Evolutionary conservation across 64 coral and sea anemone species (phyloP).

Genomic region (Stichodactyla helianthus): DNA sequence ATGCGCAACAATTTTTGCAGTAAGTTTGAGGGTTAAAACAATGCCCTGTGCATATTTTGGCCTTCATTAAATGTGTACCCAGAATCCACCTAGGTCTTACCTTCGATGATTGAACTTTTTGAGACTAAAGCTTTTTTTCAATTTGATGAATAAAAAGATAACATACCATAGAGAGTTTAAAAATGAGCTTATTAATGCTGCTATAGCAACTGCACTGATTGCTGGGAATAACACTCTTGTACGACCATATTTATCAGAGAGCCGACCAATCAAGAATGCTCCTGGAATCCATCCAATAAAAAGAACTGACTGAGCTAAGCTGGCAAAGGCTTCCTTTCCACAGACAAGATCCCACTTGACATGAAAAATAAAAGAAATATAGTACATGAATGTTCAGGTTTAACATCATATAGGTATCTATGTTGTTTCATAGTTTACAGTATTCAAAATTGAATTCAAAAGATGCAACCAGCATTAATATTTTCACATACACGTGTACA

Average conservation of each 20-base stretch:
- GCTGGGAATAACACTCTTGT: slow-evolving; percentile 73
- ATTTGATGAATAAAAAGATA: neutral
- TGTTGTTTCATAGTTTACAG: no score
- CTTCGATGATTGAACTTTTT: no score
- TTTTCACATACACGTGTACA: no score
- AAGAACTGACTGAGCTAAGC: slow-evolving; percentile 66
- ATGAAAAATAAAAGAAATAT: neutral
- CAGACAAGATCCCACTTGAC: slow-evolving; percentile 84
- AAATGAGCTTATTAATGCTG: slow-evolving; percentile 76
- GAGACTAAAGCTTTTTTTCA: no score
- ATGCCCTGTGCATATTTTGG: no score
- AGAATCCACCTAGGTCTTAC: no score
- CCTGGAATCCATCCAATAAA: slow-evolving; percentile 93
- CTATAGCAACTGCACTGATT: slow-evolving; percentile 49
- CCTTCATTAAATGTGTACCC: no score
- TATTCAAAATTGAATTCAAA: no score
- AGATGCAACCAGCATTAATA: no score
- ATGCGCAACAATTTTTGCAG: no score
- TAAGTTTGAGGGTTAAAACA: no score
- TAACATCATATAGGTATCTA: no score
- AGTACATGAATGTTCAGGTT: neutral
- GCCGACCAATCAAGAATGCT: slow-evolving; percentile 61
- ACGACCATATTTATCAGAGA: slow-evolving; percentile 93
- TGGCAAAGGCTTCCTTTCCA: slow-evolving; percentile 66
- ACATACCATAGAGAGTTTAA: slow-evolving; percentile 66